Base-by-base conservation (phyloP, 2,888 invertebrate genomes). In the Lottia gigantea region DNA sequence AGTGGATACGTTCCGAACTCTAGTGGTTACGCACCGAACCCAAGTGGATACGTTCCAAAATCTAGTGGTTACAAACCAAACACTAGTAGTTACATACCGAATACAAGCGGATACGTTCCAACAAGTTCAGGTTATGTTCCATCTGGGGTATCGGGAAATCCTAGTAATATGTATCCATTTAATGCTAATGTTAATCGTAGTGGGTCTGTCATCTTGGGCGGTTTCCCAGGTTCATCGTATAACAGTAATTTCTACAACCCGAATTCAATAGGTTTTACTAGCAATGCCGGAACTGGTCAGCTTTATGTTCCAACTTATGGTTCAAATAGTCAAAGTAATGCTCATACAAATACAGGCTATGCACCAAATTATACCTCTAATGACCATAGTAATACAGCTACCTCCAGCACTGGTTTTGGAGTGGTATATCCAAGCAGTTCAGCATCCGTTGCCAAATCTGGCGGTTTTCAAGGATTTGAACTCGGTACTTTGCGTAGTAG, bases 391-490 rank as follows among this genome's bases (percentile, higher is more conserved):
- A 40, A 40, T 40, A 40, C 40, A 40, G 40, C 40, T 40, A 40
- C 40, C 0, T 40, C 40, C 11, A 11, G 40, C 40, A 40, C 40
- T 11, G 40, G 40, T 1, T 40, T 40, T 40, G 40, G 40, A 40
- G 40, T 40, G 7, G 40, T 40, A 6, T 40, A 40, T 40, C 40
- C 40, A 40, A 40, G 40, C 40, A 40, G 7, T 40, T 40, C 40
- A 11, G 40, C 40, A 40, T 40, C 40, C 1, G 40, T 40, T 6
- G 6, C 40, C 11, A 40, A 40, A 40, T 40, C 40, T 40, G 55
- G 55, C 11, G 55, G 55, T 12, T 55, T 55, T 55, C 55, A 55
- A 23, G 55, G 55, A 23, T 55, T 55, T 23, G 55, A 55, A 23
- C 23, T 55, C 0, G 55, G 55, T 8, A 55, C 55, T 0, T 40